Conservation (phyloP, 1,140 invertebrate genomes). For the Drosophila tani region DNA sequence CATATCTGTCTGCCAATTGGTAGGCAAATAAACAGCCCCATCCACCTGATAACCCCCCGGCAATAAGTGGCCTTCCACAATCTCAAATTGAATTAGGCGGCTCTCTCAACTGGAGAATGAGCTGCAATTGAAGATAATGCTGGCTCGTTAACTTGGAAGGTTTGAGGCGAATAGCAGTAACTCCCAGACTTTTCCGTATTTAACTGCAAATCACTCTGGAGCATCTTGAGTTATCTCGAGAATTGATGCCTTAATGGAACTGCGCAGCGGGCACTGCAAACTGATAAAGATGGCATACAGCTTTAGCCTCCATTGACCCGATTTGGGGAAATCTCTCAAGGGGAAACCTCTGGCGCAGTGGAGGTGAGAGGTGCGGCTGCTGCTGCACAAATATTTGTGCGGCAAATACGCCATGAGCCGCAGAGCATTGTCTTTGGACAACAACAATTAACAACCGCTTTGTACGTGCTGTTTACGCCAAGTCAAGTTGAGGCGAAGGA, state of each 20-base stretch:
- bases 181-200: slow-evolving; percentile 32
- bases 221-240: slow-evolving; percentile 6
- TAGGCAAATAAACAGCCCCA: slow-evolving; percentile 74
- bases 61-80: slow-evolving; percentile 25
- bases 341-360: slow-evolving; percentile 25
- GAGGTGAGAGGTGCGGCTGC: slow-evolving; percentile 30
- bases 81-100: slow-evolving; percentile 67
- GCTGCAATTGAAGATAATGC: slow-evolving; percentile 72
- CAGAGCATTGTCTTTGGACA: slow-evolving; percentile 40
- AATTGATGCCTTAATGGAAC: slow-evolving; percentile 59
- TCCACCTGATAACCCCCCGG: slow-evolving; percentile 27
- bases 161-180: slow-evolving; percentile 5
- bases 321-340: slow-evolving; percentile 48
- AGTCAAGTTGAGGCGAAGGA: slow-evolving; percentile 1
- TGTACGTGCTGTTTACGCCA: slow-evolving; percentile 52
- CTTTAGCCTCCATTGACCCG: slow-evolving; percentile 24
- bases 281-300: slow-evolving; percentile 23
- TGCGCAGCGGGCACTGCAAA: slow-evolving; percentile 52
- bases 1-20: slow-evolving; percentile 69
- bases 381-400: slow-evolving; percentile 71
- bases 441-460: slow-evolving; percentile 54
- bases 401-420: slow-evolving; percentile 39
- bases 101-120: slow-evolving; percentile 54
- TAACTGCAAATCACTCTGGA: slow-evolving; percentile 2
- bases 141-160: slow-evolving; percentile 33